Percentiles rank a stretch among this genome's conserved stretches.
These are phyloP conservation scores for Trissolcus brochymenae DNA, from an alignment of 2,888 invertebrate genomes.

Conservation along the genomic window DNA sequence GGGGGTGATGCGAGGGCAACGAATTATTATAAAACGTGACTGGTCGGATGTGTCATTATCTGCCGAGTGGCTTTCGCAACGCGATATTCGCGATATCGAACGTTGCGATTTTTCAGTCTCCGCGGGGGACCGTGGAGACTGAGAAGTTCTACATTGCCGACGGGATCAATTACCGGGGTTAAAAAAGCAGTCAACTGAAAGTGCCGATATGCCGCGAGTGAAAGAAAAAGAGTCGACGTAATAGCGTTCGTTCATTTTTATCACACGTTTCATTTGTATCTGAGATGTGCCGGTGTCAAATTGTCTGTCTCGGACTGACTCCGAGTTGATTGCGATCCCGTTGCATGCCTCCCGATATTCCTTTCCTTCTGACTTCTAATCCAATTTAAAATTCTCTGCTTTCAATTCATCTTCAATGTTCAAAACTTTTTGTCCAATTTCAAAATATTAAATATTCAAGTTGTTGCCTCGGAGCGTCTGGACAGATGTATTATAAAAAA, in stretches of 20 bases:
- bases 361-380: no score
- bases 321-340: conserved; percentile 3
- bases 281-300: conserved; percentile 17
- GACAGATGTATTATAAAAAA: no score
- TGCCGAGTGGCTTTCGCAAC: conserved; percentile 38
- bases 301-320: not conserved
- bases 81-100: conserved; percentile 58
- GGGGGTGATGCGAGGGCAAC: conserved; percentile 38
- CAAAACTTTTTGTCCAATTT: no score
- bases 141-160: conserved; percentile 43
- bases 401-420: no score
- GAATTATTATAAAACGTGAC: conserved; percentile 64
- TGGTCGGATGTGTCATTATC: conserved; percentile 61
- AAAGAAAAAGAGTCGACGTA: conserved; percentile 34
- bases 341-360: no score
- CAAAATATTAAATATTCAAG: no score
- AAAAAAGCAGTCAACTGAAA: conserved; percentile 40
- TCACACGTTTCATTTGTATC: conserved; percentile 20
- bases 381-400: no score
- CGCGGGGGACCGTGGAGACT: conserved; percentile 59
- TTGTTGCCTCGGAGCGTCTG: no score
- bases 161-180: conserved; percentile 52
- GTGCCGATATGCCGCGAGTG: conserved; percentile 32
- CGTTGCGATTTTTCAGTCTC: conserved; percentile 61
- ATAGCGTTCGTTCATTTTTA: conserved; percentile 41